Evolutionary conservation across 2,888 invertebrate genomes (phyloP), one percentile per base, ranked within the genome.

Genomic region (Corythucha ciliata): DNA sequence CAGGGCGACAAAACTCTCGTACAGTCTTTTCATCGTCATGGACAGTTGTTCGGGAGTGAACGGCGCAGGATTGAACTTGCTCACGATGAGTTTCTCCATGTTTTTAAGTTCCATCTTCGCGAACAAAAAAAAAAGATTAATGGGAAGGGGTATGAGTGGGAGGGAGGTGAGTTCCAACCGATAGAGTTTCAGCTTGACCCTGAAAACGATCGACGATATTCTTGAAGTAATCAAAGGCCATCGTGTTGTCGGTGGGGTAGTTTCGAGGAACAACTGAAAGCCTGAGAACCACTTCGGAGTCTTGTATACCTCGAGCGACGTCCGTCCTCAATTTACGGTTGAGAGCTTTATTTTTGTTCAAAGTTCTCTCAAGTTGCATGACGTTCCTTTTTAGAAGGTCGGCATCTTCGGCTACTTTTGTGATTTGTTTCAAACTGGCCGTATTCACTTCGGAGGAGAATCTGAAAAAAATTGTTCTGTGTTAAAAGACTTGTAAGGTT

Each of bases 1-100:
- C 52, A 92, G 69, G 0, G 86, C 85, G 26, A 92, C 81, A 62
- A 91, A 79, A 2, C 87, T 84, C 66, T 88, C 88, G 66, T 91
- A 87, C 62, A 91, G 77, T 63, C 86, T 79, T 26, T 79, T 77
- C 69, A 92, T 80, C 16, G 88, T 82, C 48, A 80, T 70, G 8
- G 83, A 79, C 55, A 91, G 66, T 68, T 91, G 90, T 67, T 83
- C 79, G 0, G 83, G 79, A 3, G 80, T 77, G 39, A 84, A 70
- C 40, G 74, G 72, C 61, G 75, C 74, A 0, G 80, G 78, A 57
- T 77, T 73, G 59, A 79, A 75, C 60, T 80, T 69, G 18, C 80
- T 79, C 48, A 76, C 74, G 63, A 85, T 76, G 65, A 81, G 81
- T 58, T 78, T 80, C 62, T 84, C 84, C 6, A 81, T 78, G 29